phyloP scores from a whole-genome alignment of 1,140 invertebrate species.

The Orchesella cincta region DNA sequence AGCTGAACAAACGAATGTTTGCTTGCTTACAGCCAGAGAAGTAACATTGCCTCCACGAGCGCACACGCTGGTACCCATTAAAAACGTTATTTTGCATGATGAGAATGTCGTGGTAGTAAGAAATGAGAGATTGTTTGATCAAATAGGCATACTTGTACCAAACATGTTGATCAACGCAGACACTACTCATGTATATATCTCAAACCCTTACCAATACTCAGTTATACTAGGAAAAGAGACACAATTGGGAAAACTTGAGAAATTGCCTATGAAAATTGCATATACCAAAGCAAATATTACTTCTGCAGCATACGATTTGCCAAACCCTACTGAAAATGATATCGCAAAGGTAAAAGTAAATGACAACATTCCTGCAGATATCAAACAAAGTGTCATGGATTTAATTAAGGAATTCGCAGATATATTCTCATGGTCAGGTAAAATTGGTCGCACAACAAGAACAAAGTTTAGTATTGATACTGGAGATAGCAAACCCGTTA shows the following conservation, averaged over 20 bases:
- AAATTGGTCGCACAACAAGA: slow-evolving; percentile 2
- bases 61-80: background rate
- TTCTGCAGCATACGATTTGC: background rate
- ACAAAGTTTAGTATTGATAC: slow-evolving; percentile 41
- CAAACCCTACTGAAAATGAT: background rate
- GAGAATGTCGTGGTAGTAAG: background rate
- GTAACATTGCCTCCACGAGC: background rate
- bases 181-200: background rate
- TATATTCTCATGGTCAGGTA: slow-evolving; percentile 21
- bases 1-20: no score
- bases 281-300: background rate
- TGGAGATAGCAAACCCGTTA: slow-evolving; percentile 30
- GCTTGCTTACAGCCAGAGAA: background rate
- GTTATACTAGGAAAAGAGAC: background rate
- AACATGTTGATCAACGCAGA: background rate
- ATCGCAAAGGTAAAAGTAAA: background rate
- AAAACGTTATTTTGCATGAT: background rate
- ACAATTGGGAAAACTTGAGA: background rate
- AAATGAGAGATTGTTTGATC: background rate
- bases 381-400: background rate
- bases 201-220: background rate
- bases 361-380: background rate
- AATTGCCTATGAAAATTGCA: background rate
- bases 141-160: background rate
- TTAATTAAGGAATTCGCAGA: slow-evolving; percentile 3